A percentile compares a stretch with the other conserved stretches of the same genome.
Evolutionary conservation across 2,888 invertebrate species (phyloP).

Genomic region (Oxycera nigricornis): DNA sequence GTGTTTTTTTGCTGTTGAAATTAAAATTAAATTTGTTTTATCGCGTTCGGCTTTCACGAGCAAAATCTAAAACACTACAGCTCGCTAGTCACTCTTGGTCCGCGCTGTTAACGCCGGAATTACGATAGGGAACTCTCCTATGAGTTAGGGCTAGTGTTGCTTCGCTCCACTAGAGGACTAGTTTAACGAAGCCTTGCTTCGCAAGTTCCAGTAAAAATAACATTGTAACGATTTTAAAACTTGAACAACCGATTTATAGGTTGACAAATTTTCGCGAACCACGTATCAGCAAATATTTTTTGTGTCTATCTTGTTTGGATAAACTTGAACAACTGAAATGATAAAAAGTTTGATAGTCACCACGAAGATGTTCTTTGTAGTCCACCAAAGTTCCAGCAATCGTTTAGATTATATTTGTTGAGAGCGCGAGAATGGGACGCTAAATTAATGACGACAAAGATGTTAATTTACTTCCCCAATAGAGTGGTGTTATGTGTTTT

Average conservation of each 20-base stretch:
- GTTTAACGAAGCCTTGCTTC: constrained; percentile 63
- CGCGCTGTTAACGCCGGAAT: constrained; percentile 10
- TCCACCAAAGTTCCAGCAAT: constrained; percentile 10
- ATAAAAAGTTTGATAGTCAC: constrained; percentile 25
- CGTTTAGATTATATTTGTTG: constrained; percentile 26
- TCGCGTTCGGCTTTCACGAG: neutral
- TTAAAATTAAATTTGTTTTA: neutral
- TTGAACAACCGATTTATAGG: constrained; percentile 43
- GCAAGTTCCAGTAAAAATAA: constrained; percentile 59
- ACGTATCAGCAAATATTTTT: constrained; percentile 16
- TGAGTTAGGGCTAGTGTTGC: neutral
- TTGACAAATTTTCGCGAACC: constrained; percentile 40
- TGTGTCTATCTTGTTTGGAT: constrained; percentile 31
- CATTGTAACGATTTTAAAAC: constrained; percentile 52
- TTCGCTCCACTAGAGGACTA: constrained; percentile 58
- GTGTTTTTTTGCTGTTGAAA: neutral
- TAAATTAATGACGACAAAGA: constrained; percentile 23
- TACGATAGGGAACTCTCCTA: constrained; percentile 18
- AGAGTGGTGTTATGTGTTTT: no score
- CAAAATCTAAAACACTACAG: constrained; percentile 36
- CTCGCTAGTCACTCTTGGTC: no score
- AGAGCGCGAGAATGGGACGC: neutral
- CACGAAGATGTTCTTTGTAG: neutral
- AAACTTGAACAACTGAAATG: constrained; percentile 35
- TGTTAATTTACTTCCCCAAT: constrained; percentile 31